A percentile compares a stretch with the other conserved stretches of the same genome.
Conservation (phyloP, 2,797 vertebrate genomes). For the Eospalax fontanierii region DNA sequence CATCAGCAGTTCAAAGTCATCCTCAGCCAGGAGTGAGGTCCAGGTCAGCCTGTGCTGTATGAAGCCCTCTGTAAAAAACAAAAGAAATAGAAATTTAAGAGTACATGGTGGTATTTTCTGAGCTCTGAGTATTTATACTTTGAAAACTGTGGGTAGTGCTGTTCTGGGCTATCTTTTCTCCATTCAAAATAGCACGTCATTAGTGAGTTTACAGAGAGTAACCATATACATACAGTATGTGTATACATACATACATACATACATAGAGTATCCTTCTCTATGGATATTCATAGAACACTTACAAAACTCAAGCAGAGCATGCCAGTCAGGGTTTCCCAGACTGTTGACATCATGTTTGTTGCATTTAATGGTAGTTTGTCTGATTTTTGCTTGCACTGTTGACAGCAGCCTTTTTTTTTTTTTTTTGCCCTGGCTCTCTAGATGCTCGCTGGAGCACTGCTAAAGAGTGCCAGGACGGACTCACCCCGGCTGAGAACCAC, state of each 20-base stretch:
- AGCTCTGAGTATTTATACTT: not conserved
- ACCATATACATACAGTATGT: too few species aligned
- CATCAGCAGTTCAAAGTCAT: too few species aligned
- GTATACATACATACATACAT: too few species aligned
- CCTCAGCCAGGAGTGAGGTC: not conserved
- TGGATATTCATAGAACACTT: not conserved
- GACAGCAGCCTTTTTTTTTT: not conserved
- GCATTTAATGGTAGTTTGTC: not conserved
- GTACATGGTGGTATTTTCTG: not conserved
- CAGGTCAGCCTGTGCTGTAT: not conserved
- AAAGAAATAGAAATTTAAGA: not conserved
- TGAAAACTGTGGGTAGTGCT: not conserved
- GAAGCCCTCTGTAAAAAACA: not conserved
- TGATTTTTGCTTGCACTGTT: not conserved
- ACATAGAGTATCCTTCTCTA: not conserved
- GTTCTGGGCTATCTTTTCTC: not conserved
- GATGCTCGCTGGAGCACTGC: not conserved
- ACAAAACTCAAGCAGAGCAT: not conserved
- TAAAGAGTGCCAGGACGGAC: not conserved
- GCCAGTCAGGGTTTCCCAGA: not conserved
- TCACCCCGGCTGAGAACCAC: not conserved
- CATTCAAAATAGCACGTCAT: not conserved
- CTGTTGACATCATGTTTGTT: not conserved
- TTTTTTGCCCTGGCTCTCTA: not conserved
- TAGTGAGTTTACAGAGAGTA: slow-evolving; percentile 5